Base-by-base conservation (phyloP, 1,140 invertebrate species). In the Cryptotermes secundus region DNA sequence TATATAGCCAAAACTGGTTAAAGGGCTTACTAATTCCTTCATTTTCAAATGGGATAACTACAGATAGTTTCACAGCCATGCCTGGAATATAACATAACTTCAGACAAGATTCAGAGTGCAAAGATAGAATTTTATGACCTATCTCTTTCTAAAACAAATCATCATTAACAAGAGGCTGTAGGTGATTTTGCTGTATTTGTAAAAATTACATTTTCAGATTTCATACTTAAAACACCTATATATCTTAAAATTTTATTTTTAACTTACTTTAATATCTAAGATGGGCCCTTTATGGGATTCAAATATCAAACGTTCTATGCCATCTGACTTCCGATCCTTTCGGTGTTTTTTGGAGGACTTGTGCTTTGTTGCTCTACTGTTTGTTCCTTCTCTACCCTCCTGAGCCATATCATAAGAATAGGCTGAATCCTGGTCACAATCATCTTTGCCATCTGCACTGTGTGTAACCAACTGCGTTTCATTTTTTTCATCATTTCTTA, bases 181-280 rank as follows among this genome's bases (percentile, higher is more conserved):
- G 16, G 38, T 12, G 38, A 42, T 9, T 42, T 42, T 9, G 38
- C 38, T 42, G 38, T 42, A 14, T 42, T 42, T 42, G 38, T 14
- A 9, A 42, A 1, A 10, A n/a, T n/a, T n/a, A n/a, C n/a, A n/a
- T n/a, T n/a, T n/a, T n/a, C n/a, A n/a, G n/a, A n/a, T n/a, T n/a
- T n/a, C n/a, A n/a, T n/a, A n/a, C n/a, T n/a, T n/a, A n/a, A n/a
- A n/a, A n/a, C n/a, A n/a, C n/a, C n/a, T n/a, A n/a, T n/a, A n/a
- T n/a, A 14, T 49, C 22, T 22, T 0, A 0, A 49, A 7, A 49
- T 22, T 12, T 3, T 22, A 49, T 19, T 49, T 72, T 72, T 31
- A 31, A 84, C 87, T 89, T 89, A 91, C 90, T 89, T 90, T 90
- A 83, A 91, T 89, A 86, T 90, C 89, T 85, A 91, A 89, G 86